These are phyloP conservation scores for Drosophila kurseongensis DNA, from an alignment of 1,140 invertebrate species.

Conservation along the genomic window DNA sequence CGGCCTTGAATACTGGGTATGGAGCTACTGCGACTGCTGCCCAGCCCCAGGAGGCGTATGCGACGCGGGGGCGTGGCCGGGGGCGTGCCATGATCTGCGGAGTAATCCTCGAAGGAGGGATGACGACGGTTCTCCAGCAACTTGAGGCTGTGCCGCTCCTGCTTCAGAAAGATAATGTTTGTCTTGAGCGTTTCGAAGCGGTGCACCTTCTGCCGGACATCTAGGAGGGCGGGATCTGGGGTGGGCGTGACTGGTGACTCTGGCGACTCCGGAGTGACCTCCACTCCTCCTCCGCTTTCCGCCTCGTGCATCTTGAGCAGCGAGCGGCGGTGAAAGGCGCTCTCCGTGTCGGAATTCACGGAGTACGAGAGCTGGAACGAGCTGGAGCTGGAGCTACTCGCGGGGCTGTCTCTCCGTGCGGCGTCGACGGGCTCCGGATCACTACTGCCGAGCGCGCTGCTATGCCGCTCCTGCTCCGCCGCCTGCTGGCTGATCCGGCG, in stretches of 20 bases:
- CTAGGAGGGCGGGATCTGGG: constrained; percentile 69
- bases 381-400: constrained; percentile 55
- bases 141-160: constrained; percentile 61
- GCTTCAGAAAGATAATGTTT: constrained; percentile 38
- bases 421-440: constrained; percentile 29
- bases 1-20: constrained; percentile 33
- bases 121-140: constrained; percentile 62
- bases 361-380: constrained; percentile 70
- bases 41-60: constrained; percentile 33
- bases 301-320: constrained; percentile 62
- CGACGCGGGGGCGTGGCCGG: constrained; percentile 53
- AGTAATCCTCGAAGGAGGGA: constrained; percentile 48
- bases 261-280: not conserved
- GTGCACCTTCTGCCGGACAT: constrained; percentile 75
- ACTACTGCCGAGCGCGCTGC: constrained; percentile 33
- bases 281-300: constrained; percentile 8
- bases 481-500: constrained; percentile 57
- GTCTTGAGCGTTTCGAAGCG: constrained; percentile 68
- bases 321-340: constrained; percentile 61
- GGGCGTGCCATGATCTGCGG: not conserved
- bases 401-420: constrained; percentile 25
- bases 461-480: constrained; percentile 48
- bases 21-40: constrained; percentile 38
- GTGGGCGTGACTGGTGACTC: constrained; percentile 30
- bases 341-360: constrained; percentile 74